Evolutionary conservation across 2,888 invertebrate species (phyloP).

Genomic region (Dimorphilus gyrociliatus): DNA sequence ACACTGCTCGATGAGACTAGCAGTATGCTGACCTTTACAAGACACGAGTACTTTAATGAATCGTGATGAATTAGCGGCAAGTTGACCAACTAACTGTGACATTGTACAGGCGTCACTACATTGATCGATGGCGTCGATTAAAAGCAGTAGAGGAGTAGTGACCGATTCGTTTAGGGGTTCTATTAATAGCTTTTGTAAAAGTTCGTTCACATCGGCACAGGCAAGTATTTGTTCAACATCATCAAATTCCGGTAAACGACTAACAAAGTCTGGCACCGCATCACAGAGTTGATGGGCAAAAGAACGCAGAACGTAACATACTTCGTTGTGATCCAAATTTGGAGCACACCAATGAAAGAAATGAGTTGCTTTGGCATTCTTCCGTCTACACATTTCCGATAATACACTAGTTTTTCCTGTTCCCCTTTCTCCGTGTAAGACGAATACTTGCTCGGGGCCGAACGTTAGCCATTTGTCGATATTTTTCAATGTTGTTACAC

Average conservation of each 20-base stretch:
- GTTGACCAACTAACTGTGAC: no score
- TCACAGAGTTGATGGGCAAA: constrained; percentile 8
- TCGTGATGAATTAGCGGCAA: no score
- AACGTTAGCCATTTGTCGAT: no score
- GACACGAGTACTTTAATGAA: no score
- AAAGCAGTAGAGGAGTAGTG: constrained; percentile 7
- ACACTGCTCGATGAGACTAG: no score
- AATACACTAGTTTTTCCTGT: constrained; percentile 12
- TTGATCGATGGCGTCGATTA: constrained; percentile 13
- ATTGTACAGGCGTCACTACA: no score
- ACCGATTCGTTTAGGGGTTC: constrained; percentile 5
- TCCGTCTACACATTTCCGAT: constrained; percentile 6
- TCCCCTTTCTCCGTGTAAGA: constrained; percentile 8
- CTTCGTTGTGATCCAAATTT: constrained; percentile 8
- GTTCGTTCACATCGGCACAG: constrained; percentile 4
- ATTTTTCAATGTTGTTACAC: no score
- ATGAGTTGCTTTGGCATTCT: constrained; percentile 5
- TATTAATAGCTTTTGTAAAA: constrained; percentile 7
- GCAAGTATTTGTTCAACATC: constrained; percentile 5
- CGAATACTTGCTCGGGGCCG: constrained; percentile 1
- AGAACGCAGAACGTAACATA: constrained; percentile 5
- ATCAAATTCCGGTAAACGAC: constrained; percentile 4
- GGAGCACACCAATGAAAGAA: constrained; percentile 9
- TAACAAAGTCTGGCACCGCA: constrained; percentile 6
- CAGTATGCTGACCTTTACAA: no score